Evolutionary conservation across 2,113 vertebrate genomes (phyloP), one percentile per base, ranked within the genome.

Genomic region (Petrocephalus zakoni): DNA sequence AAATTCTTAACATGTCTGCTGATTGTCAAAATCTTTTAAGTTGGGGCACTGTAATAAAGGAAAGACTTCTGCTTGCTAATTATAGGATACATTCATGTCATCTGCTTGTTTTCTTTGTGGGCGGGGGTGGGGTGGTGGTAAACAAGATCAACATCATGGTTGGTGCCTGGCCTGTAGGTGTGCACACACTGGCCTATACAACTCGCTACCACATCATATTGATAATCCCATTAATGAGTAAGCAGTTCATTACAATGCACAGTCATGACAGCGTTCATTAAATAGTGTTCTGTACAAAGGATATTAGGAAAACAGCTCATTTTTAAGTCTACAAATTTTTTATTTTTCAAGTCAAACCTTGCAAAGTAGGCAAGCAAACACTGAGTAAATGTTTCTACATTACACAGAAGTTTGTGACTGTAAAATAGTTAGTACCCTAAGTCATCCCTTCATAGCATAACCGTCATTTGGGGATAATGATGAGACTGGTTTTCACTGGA

Each of bases 1-100:
- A 94, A 94, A 91, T 78, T 58, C 84, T 75, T 25, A 89, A 88
- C 91, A 89, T 42, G 82, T 53, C 17, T 58, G 68, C 87, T 78
- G 78, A 88, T 90, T 89, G 88, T 91, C 19, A 72, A 90, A 90
- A 55, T 89, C 21, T 88, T 34, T 90, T 55, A 86, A 58, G 22
- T 52, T 64, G 29, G 47, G n/a, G 53, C 56, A 88, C 78, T 68
- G 52, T 88, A 88, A 88, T 86, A 86, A 88, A 89, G 46, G 29
- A 78, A 84, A 52, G 22, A 56, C 68, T 89, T 53, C 34, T 88
- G 90, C 52, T 88, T 88, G 88, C 86, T 81, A 58, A 52, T 15
- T 34, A 34, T 22, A 72, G 49, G 21, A 42, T 53, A 84, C 58
- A 87, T n/a, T 88, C 37, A 90, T 58, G 75, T 87, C 58, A 46